Conservation (phyloP, 2,113 vertebrate genomes). For the Coturnix japonica region DNA sequence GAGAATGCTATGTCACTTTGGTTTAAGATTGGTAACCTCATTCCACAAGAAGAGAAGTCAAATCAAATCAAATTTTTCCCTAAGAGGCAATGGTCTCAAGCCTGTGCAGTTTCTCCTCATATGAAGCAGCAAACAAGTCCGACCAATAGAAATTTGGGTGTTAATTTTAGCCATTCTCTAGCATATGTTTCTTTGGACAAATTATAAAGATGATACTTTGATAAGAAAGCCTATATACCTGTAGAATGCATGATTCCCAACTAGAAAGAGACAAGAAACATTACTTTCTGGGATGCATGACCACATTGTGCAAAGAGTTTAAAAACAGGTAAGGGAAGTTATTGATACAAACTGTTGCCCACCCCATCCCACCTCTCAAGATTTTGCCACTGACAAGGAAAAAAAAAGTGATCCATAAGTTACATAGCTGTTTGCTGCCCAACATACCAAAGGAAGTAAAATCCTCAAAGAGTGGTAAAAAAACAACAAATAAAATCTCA, state of each 20-base stretch:
- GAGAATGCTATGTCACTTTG: background rate
- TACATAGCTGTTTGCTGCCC: background rate
- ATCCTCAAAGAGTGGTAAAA: background rate
- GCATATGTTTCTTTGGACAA: background rate
- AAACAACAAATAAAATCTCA: constrained; percentile 42
- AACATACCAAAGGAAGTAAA: background rate
- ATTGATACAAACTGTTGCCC: background rate
- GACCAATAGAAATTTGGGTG: background rate
- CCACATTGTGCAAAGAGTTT: background rate
- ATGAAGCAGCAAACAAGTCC: background rate
- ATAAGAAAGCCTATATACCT: background rate
- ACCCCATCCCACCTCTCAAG: background rate
- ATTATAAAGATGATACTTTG: background rate
- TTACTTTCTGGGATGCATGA: background rate
- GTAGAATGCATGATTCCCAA: background rate
- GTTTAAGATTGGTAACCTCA: background rate
- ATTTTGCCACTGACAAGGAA: background rate
- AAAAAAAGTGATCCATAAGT: background rate
- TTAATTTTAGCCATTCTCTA: background rate
- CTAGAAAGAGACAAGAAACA: background rate
- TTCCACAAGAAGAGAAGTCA: background rate
- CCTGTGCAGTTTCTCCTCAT: background rate
- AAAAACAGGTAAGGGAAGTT: background rate
- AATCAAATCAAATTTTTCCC: background rate
- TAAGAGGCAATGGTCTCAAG: background rate